phyloP scores from a whole-genome alignment of 2,113 vertebrate genomes.

The Heterotis niloticus region DNA sequence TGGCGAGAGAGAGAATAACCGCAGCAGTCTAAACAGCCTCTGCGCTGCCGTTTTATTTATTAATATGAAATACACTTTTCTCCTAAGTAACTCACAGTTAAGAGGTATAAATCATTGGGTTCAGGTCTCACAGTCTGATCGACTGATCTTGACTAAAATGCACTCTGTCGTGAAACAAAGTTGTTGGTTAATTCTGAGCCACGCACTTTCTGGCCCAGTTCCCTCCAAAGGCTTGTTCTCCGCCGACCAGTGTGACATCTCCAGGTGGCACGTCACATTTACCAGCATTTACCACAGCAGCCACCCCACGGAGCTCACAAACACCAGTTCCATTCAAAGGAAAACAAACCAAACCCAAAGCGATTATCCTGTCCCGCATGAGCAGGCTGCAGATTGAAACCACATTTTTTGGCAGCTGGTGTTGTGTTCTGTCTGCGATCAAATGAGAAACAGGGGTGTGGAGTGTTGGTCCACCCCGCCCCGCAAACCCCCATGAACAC shows the following conservation, averaged over 20 bases:
- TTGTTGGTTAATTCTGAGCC: background rate
- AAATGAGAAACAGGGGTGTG: slow-evolving; percentile 15
- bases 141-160: background rate
- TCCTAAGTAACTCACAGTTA: background rate
- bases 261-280: slow-evolving; percentile 27
- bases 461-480: background rate
- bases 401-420: slow-evolving; percentile 45
- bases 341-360: slow-evolving; percentile 26
- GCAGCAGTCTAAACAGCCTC: too few relatives aligned
- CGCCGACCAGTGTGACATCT: slow-evolving; percentile 13
- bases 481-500: background rate
- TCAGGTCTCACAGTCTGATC: background rate
- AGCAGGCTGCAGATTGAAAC: slow-evolving; percentile 47
- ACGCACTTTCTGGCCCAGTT: background rate
- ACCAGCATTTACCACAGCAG: slow-evolving; percentile 17
- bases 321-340: slow-evolving; percentile 38
- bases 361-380: slow-evolving; percentile 40
- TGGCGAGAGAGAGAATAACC: too few relatives aligned
- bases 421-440: slow-evolving; percentile 19
- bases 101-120: background rate
- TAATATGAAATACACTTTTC: background rate
- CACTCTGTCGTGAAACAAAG: background rate
- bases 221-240: background rate
- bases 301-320: slow-evolving; percentile 41
- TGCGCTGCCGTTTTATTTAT: background rate